Percentiles rank a stretch among this genome's conserved stretches.
Conservation (phyloP, 2,888 invertebrate genomes). For the Petrolisthes manimaculis region DNA sequence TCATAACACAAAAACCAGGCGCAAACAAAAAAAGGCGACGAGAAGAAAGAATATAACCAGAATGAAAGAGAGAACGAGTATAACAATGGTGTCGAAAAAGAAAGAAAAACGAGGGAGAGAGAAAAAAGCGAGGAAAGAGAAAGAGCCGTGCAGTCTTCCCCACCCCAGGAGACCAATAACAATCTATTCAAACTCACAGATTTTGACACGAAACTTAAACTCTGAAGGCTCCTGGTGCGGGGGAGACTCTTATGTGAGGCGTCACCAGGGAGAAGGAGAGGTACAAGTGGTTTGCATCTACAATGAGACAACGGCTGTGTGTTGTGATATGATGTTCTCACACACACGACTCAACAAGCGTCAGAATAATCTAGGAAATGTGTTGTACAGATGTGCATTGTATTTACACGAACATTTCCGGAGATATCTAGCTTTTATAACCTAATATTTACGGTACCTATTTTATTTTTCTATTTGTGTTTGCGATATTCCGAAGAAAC, state of each 20-base stretch:
- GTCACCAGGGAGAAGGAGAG: neutral
- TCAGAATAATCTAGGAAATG: too few species aligned
- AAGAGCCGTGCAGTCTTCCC: neutral
- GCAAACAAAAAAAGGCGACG: neutral
- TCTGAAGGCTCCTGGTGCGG: neutral
- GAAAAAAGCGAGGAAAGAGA: neutral
- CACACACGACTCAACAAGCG: too few species aligned
- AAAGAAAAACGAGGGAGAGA: neutral
- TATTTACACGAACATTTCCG: too few species aligned
- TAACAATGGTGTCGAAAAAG: neutral
- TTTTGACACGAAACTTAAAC: slow-evolving; percentile 28
- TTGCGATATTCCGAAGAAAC: too few species aligned
- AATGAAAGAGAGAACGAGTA: neutral
- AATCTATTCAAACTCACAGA: slow-evolving; percentile 26
- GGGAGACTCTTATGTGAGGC: neutral
- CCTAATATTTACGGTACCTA: too few species aligned
- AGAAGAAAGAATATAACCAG: neutral
- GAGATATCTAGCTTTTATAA: too few species aligned
- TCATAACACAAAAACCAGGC: neutral
- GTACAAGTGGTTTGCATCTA: neutral
- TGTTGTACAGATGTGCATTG: too few species aligned
- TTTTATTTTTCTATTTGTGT: too few species aligned
- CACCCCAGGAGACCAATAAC: slow-evolving; percentile 24
- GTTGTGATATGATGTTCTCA: too few species aligned
- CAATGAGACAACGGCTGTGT: too few species aligned